phyloP scores from a whole-genome alignment of 1,140 invertebrate species.

The Calliopsis andreniformis region DNA sequence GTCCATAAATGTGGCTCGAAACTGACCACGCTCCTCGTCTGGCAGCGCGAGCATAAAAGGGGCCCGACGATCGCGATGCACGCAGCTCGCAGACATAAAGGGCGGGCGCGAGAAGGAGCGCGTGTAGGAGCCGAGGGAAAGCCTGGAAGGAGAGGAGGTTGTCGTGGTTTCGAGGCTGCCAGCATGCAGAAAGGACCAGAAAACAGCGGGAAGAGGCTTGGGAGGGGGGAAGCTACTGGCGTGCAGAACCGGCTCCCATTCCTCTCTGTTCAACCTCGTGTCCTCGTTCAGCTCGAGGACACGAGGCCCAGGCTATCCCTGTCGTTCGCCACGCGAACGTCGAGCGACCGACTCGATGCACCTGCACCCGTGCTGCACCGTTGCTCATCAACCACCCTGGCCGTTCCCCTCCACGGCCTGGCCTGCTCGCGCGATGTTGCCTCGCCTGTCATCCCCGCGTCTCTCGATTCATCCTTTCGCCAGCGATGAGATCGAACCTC shows the following conservation, averaged over 20 bases:
- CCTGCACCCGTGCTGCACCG: conserved; percentile 73
- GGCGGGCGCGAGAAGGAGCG: conserved; percentile 16
- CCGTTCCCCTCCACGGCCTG: background rate
- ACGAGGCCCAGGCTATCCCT: conserved; percentile 47
- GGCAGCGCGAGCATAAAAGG: conserved; percentile 27
- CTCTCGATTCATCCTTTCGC: conserved; percentile 23
- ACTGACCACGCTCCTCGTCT: conserved; percentile 19
- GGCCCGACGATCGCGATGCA: conserved; percentile 23
- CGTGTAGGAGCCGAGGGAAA: background rate
- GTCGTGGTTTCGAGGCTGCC: conserved; percentile 25
- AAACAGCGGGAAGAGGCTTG: conserved; percentile 36
- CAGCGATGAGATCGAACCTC: conserved; percentile 24
- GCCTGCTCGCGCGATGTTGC: conserved; percentile 29
- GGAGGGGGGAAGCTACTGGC: conserved; percentile 50
- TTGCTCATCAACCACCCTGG: conserved; percentile 43
- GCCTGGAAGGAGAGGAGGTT: conserved; percentile 16
- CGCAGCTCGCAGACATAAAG: conserved; percentile 23
- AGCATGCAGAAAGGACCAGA: conserved; percentile 22
- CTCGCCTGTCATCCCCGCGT: conserved; percentile 9
- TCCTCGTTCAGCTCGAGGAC: too few relatives aligned
- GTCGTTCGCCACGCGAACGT: conserved; percentile 76
- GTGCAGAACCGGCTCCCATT: conserved; percentile 68
- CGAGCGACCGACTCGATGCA: conserved; percentile 72
- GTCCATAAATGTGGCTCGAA: conserved; percentile 30
- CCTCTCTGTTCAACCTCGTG: conserved; percentile 37